phyloP scores from a whole-genome alignment of 2,888 invertebrate genomes.

The Lobophora halterata region DNA sequence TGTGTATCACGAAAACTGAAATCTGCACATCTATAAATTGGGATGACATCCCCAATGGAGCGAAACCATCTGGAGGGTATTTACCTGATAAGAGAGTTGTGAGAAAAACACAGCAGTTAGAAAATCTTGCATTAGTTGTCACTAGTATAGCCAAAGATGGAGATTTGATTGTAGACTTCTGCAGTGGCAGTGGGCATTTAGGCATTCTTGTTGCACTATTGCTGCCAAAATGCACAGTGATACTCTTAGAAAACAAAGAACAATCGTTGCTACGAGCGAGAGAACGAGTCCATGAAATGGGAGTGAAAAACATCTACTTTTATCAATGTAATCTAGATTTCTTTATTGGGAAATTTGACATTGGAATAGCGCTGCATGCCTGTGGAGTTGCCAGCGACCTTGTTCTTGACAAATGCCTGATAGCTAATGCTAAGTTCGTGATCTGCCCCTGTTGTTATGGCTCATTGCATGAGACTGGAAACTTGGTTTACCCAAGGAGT shows the following conservation, averaged over 20 bases:
- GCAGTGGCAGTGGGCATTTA: slow-evolving; percentile 96
- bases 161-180: slow-evolving; percentile 94
- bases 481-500: slow-evolving; percentile 91
- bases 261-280: slow-evolving; percentile 89
- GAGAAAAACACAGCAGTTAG: slow-evolving; percentile 92
- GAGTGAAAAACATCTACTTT: slow-evolving; percentile 87
- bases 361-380: slow-evolving; percentile 95
- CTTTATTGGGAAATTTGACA: slow-evolving; percentile 89
- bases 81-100: slow-evolving; percentile 86
- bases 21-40: slow-evolving; percentile 79
- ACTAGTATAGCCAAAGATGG: slow-evolving; percentile 84
- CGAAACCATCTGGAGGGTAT: slow-evolving; percentile 89
- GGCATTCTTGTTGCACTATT: slow-evolving; percentile 92
- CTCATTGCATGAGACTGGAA: slow-evolving; percentile 89
- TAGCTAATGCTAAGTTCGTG: slow-evolving; percentile 89
- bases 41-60: slow-evolving; percentile 85
- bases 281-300: slow-evolving; percentile 83
- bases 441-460: slow-evolving; percentile 98
- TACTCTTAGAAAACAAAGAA: slow-evolving; percentile 95
- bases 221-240: slow-evolving; percentile 88
- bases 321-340: slow-evolving; percentile 96
- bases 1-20: slow-evolving; percentile 54
- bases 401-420: slow-evolving; percentile 91
- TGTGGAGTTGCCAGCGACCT: slow-evolving; percentile 97
- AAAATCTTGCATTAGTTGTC: slow-evolving; percentile 90